Evolutionary conservation across 2,888 invertebrate genomes (phyloP).

Genomic region (Sycophila texana): DNA sequence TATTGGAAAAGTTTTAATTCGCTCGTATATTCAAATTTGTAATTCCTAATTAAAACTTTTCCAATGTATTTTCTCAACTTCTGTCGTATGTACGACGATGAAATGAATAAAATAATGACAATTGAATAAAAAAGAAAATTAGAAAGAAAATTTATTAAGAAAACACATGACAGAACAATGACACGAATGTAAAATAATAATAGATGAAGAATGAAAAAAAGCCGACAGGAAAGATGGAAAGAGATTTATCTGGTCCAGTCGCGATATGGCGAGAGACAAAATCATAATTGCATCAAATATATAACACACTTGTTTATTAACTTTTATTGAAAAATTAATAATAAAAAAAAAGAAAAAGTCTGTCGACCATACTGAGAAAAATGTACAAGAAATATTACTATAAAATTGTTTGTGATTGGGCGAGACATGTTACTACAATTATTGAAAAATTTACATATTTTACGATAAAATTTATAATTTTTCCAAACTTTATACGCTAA

Average conservation of each 20-base stretch:
- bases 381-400: too few relatives aligned
- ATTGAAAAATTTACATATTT: too few relatives aligned
- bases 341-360: too few relatives aligned
- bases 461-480: too few relatives aligned
- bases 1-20: neutral
- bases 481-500: too few relatives aligned
- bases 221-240: slow-evolving; percentile 28
- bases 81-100: neutral
- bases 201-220: slow-evolving; percentile 31
- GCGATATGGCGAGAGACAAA: slow-evolving; percentile 30
- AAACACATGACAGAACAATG: neutral
- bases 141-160: neutral
- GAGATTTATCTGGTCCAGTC: slow-evolving; percentile 16
- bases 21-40: too few relatives aligned
- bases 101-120: too few relatives aligned
- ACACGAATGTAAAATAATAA: slow-evolving; percentile 24
- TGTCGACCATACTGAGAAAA: too few relatives aligned
- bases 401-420: too few relatives aligned
- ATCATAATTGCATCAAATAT: neutral
- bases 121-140: neutral
- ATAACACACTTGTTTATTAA: too few relatives aligned
- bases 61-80: neutral
- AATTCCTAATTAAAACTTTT: neutral
- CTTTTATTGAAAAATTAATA: too few relatives aligned
- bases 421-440: too few relatives aligned